Base-by-base conservation (phyloP, 2,888 invertebrate species). In the Chymomyza caudatula region DNA sequence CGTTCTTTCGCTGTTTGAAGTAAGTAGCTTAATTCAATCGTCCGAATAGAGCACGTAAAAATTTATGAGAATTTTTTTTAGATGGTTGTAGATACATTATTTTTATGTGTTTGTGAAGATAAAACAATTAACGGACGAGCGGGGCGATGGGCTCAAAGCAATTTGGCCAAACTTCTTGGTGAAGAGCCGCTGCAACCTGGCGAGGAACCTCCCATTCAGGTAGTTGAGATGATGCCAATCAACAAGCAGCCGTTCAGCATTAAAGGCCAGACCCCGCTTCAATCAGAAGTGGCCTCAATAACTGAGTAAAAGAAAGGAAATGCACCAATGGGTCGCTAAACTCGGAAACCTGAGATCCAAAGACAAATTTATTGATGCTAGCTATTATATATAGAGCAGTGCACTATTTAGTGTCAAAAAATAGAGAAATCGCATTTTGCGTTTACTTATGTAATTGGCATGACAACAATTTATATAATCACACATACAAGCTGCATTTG, bases 81-180 rank as follows among this genome's bases (percentile, higher is more conserved):
- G 97, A 97, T 97, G 94, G 96, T 97, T 8, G 95, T 98, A 5
- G 98, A 98, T 89, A 97, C 98, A 0, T 91, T 98, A 60, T 96
- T 98, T 90, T 91, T 98, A 71, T 98, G 98, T 89, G 96, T 97
- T 85, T 98, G 97, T 88, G 97, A 98, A 89, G 97, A 97, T 88
- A 94, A 95, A 90, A 95, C 95, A 66, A 92, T 94, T 89, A 96
- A 97, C 88, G 94, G 95, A 1, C 93, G 93, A 0, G 94, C 94
- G 23, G 95, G 94, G 8, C 91, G 91, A 51, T 94, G 93, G 93
- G 92, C 92, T 72, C 91, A 91, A 72, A 92, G 93, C 1, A 92
- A 92, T 29, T 87, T 93, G 53, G 93, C 93, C 13, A 92, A 92
- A 77, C 90, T 93, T 1, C 91, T 93, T 29, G 92, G 92, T 1